Evolutionary conservation across 2,888 invertebrate genomes (phyloP).

Genomic region (Brachycybe producta): DNA sequence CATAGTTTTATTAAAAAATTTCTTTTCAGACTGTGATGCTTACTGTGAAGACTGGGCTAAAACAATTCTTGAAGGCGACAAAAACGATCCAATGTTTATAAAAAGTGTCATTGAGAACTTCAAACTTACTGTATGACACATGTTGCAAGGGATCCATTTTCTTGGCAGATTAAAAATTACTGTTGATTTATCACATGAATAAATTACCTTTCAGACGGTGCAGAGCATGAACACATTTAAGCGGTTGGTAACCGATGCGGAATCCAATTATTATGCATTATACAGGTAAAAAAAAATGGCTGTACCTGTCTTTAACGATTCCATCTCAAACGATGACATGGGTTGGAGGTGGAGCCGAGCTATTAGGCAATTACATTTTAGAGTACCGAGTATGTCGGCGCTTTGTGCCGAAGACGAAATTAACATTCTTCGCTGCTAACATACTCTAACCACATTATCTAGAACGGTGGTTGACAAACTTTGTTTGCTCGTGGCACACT

Average conservation of each 20-base stretch:
- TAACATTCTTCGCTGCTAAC: too few species aligned
- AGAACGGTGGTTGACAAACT: too few species aligned
- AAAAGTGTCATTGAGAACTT: slow-evolving; percentile 11
- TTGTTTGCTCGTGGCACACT: too few species aligned
- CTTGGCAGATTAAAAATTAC: background rate
- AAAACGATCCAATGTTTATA: slow-evolving; percentile 9
- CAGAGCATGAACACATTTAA: slow-evolving; percentile 14
- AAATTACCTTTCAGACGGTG: slow-evolving; percentile 4
- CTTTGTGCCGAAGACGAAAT: too few species aligned
- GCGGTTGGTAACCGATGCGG: slow-evolving; percentile 4
- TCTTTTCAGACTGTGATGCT: slow-evolving; percentile 4
- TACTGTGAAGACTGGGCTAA: slow-evolving; percentile 12
- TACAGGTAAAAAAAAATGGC: slow-evolving; percentile 4
- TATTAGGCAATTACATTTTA: too few species aligned
- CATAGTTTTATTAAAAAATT: background rate
- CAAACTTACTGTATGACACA: slow-evolving; percentile 3
- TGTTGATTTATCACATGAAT: too few species aligned
- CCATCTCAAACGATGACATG: background rate
- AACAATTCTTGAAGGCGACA: slow-evolving; percentile 10
- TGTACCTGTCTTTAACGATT: background rate
- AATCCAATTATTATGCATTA: slow-evolving; percentile 10
- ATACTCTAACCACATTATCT: too few species aligned
- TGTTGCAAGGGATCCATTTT: background rate
- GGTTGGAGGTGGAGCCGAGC: too few species aligned
- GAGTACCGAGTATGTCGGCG: too few species aligned